Evolutionary conservation across 2,113 vertebrate genomes (phyloP).

Genomic region (Aramus guarauna): DNA sequence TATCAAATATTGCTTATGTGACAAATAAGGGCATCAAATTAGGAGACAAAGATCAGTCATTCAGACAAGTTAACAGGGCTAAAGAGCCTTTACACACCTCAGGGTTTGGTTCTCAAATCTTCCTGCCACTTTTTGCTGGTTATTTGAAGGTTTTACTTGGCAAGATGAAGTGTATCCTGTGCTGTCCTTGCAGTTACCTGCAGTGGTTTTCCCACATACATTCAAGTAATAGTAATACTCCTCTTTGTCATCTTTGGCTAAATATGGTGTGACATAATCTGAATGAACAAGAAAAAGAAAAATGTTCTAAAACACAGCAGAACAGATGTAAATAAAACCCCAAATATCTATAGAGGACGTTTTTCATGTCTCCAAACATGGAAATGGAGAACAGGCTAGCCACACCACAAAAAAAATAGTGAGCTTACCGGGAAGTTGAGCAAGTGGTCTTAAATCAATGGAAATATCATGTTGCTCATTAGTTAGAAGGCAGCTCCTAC

Average conservation of each 20-base stretch:
- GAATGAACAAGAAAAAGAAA: neutral
- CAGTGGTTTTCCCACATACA: conserved; percentile 74
- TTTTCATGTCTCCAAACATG: neutral
- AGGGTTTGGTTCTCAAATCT: conserved; percentile 83
- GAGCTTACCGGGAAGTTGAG: conserved; percentile 64
- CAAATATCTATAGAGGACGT: neutral
- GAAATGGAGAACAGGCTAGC: neutral
- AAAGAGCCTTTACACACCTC: conserved; percentile 74
- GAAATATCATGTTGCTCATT: conserved; percentile 84
- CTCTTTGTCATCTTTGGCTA: conserved; percentile 65
- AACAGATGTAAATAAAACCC: neutral
- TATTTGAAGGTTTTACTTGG: conserved; percentile 73
- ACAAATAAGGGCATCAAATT: neutral
- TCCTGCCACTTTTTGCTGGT: conserved; percentile 79
- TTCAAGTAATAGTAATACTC: conserved; percentile 87
- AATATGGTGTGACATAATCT: conserved; percentile 65
- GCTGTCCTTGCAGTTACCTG: conserved; percentile 35
- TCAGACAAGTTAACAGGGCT: neutral
- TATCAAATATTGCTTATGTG: neutral
- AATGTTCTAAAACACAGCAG: neutral
- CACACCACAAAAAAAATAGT: neutral
- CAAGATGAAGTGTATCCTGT: conserved; percentile 76
- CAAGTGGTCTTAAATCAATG: conserved; percentile 86
- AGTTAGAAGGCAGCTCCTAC: conserved; percentile 79
- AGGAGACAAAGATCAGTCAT: neutral